These are phyloP conservation scores for Rhorus exstirpatorius DNA, from an alignment of 2,888 invertebrate genomes.

Conservation along the genomic window DNA sequence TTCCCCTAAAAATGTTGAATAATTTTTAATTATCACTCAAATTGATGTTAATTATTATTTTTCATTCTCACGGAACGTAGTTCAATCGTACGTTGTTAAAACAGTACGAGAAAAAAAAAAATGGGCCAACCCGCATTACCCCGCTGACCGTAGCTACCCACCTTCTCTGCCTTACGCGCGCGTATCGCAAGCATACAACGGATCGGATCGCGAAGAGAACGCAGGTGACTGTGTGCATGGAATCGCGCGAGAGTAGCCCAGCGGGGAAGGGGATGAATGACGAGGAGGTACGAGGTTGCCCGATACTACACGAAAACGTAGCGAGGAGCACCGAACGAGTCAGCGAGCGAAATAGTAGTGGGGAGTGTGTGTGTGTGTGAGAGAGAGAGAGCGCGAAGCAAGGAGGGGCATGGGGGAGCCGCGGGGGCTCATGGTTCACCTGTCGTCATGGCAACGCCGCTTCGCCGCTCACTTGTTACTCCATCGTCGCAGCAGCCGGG, in stretches of 20 bases:
- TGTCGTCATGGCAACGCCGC: conserved; percentile 86
- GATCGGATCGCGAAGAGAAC: conserved; percentile 50
- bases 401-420: conserved; percentile 53
- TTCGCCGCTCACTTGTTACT: conserved; percentile 86
- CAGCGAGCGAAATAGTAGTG: conserved; percentile 3
- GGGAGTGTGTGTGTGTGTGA: conserved; percentile 16
- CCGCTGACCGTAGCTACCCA: not conserved
- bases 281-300: conserved; percentile 61
- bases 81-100: too few relatives aligned
- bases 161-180: too few relatives aligned
- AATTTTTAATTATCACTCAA: too few relatives aligned
- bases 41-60: too few relatives aligned
- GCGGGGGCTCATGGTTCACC: conserved; percentile 83
- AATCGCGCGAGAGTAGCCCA: not conserved
- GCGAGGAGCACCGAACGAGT: not conserved
- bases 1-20: too few relatives aligned
- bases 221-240: conserved; percentile 29
- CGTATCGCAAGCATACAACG: conserved; percentile 64
- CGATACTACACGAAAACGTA: conserved; percentile 47
- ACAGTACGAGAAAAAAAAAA: conserved; percentile 49
- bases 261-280: not conserved
- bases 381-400: conserved; percentile 4
- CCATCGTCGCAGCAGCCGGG: conserved; percentile 80
- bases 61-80: too few relatives aligned
- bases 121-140: conserved; percentile 23